Conservation (phyloP, 2,113 vertebrate genomes). For the Poeciliopsis retropinna region DNA sequence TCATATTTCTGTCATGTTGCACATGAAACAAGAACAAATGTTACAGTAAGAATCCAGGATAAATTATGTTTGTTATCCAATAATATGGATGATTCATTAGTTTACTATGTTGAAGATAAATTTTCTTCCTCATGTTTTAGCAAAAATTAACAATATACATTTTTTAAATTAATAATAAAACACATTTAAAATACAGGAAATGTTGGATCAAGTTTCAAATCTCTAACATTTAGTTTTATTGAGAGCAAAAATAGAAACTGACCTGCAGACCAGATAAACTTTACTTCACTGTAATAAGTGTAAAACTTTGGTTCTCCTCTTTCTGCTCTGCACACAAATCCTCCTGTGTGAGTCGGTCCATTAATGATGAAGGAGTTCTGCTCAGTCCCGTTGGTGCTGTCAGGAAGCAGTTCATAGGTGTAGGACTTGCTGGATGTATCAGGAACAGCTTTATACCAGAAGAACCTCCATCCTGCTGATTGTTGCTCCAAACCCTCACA, state of each 20-base stretch:
- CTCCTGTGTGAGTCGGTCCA: slow-evolving; percentile 5
- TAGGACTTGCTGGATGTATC: not conserved
- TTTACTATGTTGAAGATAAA: no score
- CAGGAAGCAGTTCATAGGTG: not conserved
- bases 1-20: no score
- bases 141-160: no score
- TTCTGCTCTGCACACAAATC: slow-evolving; percentile 2
- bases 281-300: not conserved
- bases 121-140: no score
- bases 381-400: not conserved
- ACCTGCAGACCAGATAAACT: not conserved
- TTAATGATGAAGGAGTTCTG: not conserved
- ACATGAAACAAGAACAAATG: no score
- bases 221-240: not conserved
- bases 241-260: not conserved
- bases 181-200: no score
- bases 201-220: not conserved
- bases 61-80: not conserved
- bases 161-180: no score
- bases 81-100: not conserved
- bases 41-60: no score
- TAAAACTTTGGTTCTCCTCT: slow-evolving; percentile 5
- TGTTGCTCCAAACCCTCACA: not conserved
- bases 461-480: not conserved
- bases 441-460: not conserved